Evolutionary conservation across 2,797 vertebrate species (phyloP).

Genomic region (Falco peregrinus): DNA sequence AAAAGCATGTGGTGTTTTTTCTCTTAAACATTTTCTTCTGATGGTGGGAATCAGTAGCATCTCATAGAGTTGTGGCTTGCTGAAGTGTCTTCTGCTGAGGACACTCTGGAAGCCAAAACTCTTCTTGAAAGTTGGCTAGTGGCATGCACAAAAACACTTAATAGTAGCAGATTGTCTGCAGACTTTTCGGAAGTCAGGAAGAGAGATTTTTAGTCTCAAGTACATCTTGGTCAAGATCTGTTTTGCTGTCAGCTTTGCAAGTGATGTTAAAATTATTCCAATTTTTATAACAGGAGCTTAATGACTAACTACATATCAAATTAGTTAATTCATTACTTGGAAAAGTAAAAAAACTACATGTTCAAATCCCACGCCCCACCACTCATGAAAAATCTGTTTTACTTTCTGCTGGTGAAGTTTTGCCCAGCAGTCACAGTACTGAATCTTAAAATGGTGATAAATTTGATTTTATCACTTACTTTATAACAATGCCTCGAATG

Average conservation of each 20-base stretch:
- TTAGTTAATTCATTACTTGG: background rate
- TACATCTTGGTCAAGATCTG: background rate
- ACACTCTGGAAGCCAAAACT: background rate
- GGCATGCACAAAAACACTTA: background rate
- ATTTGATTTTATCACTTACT: conserved; percentile 43
- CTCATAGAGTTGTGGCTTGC: background rate
- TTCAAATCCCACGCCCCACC: background rate
- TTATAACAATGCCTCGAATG: conserved; percentile 30
- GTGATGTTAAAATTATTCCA: background rate
- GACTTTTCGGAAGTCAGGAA: background rate
- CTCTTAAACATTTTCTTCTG: background rate
- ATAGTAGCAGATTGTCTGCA: background rate
- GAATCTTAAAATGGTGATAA: background rate
- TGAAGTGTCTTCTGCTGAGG: background rate
- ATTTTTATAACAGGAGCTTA: background rate
- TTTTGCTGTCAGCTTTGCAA: background rate
- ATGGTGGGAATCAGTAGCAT: background rate
- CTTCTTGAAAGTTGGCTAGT: background rate
- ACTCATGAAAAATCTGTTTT: background rate
- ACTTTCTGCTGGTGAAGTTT: background rate
- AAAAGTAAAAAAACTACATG: background rate
- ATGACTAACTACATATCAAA: background rate
- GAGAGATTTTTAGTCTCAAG: background rate
- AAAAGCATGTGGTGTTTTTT: background rate
- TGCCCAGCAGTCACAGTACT: background rate